Evolutionary conservation across 2,888 invertebrate species (phyloP).

Genomic region (Tetanocera ferruginea): DNA sequence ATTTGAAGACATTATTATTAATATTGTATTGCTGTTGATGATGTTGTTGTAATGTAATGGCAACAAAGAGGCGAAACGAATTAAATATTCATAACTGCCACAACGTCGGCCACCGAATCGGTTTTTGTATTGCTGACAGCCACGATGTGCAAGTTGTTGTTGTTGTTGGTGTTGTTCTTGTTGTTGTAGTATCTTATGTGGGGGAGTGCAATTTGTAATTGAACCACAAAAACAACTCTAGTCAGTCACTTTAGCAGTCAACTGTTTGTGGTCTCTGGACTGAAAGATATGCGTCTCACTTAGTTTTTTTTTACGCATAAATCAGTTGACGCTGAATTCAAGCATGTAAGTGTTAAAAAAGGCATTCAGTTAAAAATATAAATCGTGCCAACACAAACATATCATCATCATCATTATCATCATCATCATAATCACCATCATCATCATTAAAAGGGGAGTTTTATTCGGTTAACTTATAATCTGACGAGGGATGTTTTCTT

Average conservation of each 20-base stretch:
- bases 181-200: neutral
- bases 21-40: constrained; percentile 25
- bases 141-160: neutral
- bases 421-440: neutral
- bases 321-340: constrained; percentile 36
- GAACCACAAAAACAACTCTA: constrained; percentile 28
- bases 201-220: constrained; percentile 21
- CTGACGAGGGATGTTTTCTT: constrained; percentile 25
- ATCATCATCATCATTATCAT: constrained; percentile 2
- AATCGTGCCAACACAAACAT: neutral
- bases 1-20: constrained; percentile 40
- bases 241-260: neutral
- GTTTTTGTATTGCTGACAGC: neutral
- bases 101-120: constrained; percentile 39
- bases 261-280: neutral
- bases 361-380: constrained; percentile 34
- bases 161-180: neutral
- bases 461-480: constrained; percentile 17
- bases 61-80: constrained; percentile 41
- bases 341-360: constrained; percentile 45
- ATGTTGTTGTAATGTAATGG: constrained; percentile 20
- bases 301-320: constrained; percentile 26
- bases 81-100: constrained; percentile 65
- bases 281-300: neutral
- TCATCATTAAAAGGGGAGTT: constrained; percentile 6